phyloP scores from a whole-genome alignment of 2,113 vertebrate genomes.

The Lepisosteus osseus region DNA sequence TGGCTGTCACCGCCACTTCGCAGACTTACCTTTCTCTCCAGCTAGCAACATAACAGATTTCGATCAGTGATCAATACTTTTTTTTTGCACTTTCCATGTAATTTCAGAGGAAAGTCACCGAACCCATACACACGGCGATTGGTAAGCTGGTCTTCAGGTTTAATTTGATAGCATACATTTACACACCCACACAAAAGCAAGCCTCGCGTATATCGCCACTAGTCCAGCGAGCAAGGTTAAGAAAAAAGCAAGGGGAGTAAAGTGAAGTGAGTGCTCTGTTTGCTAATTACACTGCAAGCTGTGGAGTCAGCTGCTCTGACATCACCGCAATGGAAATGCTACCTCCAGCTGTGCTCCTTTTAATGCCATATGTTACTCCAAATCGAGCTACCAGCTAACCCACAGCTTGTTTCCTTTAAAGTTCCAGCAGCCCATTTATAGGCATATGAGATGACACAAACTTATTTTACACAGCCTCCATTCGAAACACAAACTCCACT shows the following conservation, averaged over 20 bases:
- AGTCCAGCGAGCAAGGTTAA: slow-evolving; percentile 45
- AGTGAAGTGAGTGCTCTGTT: slow-evolving; percentile 67
- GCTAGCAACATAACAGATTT: slow-evolving; percentile 31
- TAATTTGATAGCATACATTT: slow-evolving; percentile 20
- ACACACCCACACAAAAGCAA: slow-evolving; percentile 6
- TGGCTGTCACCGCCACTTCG: slow-evolving; percentile 20
- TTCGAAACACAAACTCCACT: neutral
- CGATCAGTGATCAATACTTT: slow-evolving; percentile 31
- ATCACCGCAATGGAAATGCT: slow-evolving; percentile 83
- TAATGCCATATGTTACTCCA: slow-evolving; percentile 80
- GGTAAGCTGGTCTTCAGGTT: slow-evolving; percentile 29
- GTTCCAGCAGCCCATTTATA: slow-evolving; percentile 45
- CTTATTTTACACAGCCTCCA: slow-evolving; percentile 6
- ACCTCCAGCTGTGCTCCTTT: slow-evolving; percentile 86
- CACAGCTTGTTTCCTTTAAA: slow-evolving; percentile 62
- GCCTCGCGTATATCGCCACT: slow-evolving; percentile 23
- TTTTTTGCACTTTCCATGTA: slow-evolving; percentile 33
- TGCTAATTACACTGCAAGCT: slow-evolving; percentile 90
- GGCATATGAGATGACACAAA: slow-evolving; percentile 22
- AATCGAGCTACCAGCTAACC: slow-evolving; percentile 62
- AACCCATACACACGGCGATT: slow-evolving; percentile 24
- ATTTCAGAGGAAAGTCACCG: slow-evolving; percentile 25
- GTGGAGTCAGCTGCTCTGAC: slow-evolving; percentile 95
- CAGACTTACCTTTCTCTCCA: slow-evolving; percentile 35
- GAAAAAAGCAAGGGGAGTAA: slow-evolving; percentile 52